A percentile compares a stretch with the other conserved stretches of the same genome.
Evolutionary conservation across 2,888 invertebrate genomes (phyloP).

Genomic region (Cacoxenus indagator): DNA sequence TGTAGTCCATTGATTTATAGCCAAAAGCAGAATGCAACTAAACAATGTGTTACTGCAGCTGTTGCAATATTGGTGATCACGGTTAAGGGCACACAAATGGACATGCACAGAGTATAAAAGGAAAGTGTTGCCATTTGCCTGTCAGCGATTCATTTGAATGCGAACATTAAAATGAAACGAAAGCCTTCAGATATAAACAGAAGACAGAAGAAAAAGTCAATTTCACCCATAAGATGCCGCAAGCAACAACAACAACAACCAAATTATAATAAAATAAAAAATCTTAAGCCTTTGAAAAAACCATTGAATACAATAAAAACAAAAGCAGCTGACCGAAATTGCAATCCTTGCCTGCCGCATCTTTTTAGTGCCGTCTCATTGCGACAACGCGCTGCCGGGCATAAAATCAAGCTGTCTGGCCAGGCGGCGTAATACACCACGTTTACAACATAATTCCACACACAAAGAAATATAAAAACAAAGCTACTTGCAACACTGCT

Average conservation of each 20-base stretch:
- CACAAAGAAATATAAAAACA: no score
- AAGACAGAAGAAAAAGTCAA: neutral
- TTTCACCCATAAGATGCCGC: neutral
- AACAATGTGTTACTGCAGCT: neutral
- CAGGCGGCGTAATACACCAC: constrained; percentile 26
- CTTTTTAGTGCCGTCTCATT: neutral
- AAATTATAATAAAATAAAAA: neutral
- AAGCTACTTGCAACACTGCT: neutral
- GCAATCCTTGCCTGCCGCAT: neutral
- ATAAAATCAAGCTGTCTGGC: constrained; percentile 30
- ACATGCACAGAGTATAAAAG: neutral
- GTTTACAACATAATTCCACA: constrained; percentile 31
- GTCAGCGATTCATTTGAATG: constrained; percentile 17
- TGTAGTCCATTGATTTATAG: constrained; percentile 13
- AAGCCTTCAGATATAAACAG: neutral
- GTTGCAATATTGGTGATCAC: neutral
- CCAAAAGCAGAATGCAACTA: neutral
- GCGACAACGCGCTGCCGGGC: constrained; percentile 20
- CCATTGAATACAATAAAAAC: neutral
- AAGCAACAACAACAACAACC: neutral
- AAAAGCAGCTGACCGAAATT: neutral
- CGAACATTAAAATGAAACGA: neutral
- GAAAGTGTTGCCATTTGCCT: constrained; percentile 13
- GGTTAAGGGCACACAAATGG: neutral
- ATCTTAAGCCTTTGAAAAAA: neutral